These are phyloP conservation scores for Anoura caudifer DNA, from an alignment of 2,113 vertebrate species.

Conservation along the genomic window DNA sequence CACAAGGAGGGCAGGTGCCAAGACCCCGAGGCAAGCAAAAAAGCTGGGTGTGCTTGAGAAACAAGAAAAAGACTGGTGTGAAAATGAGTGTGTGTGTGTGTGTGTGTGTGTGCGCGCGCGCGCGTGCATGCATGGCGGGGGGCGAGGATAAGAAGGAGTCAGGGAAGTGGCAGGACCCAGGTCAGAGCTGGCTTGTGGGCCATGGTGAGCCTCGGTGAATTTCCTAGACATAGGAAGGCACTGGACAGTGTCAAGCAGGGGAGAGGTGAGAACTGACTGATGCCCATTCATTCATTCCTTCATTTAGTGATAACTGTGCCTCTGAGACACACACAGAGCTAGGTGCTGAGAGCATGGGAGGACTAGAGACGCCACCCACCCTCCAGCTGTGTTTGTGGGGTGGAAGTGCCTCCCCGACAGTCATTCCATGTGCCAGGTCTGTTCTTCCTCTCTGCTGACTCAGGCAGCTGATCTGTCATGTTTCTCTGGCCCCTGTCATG, in stretches of 20 bases:
- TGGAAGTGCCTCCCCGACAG: neutral
- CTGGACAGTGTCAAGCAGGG: neutral
- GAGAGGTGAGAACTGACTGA: neutral
- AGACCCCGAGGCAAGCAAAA: slow-evolving; percentile 29
- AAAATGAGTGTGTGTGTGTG: neutral
- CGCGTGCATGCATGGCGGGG: neutral
- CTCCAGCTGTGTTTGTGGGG: neutral
- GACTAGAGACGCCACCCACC: neutral
- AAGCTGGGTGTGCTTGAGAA: neutral
- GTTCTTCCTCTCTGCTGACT: neutral
- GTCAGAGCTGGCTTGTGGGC: neutral
- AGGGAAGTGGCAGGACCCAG: neutral
- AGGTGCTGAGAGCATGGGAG: neutral
- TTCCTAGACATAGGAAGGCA: neutral
- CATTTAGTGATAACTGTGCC: neutral
- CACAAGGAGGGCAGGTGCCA: neutral
- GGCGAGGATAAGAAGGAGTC: neutral
- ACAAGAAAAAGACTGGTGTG: neutral
- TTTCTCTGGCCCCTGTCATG: accelerated
- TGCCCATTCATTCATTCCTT: neutral
- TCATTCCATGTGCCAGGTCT: neutral
- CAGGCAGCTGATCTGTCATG: neutral
- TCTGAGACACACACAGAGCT: neutral
- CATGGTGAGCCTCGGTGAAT: accelerated
- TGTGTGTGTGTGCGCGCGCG: neutral